phyloP scores from a whole-genome alignment of 2,797 vertebrate species.

The Lacerta viridis region DNA sequence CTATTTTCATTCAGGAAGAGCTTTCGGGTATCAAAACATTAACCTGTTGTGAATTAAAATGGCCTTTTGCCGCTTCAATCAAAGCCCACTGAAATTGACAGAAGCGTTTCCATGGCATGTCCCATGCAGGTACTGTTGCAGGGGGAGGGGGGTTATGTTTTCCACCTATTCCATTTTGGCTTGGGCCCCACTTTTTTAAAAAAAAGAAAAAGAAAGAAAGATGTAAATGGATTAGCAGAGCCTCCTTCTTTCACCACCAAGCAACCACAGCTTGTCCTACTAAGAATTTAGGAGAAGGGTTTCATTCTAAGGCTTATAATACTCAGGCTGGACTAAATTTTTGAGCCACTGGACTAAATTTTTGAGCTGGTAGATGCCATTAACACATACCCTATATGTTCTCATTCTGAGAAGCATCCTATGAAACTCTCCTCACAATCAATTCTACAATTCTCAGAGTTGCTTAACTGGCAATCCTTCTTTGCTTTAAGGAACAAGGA shows the following conservation, averaged over 20 bases:
- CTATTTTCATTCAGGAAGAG: slow-evolving; percentile 4
- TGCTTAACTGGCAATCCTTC: too few relatives aligned
- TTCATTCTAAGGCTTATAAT: neutral
- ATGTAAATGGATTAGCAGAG: neutral
- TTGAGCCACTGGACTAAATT: too few relatives aligned
- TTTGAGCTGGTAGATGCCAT: too few relatives aligned
- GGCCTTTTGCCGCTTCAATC: neutral
- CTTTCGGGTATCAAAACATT: slow-evolving; percentile 1
- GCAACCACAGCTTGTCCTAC: too few relatives aligned
- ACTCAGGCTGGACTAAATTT: neutral
- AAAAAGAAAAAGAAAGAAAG: neutral
- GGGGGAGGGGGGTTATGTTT: too few relatives aligned
- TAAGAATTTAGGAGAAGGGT: neutral
- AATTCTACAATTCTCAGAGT: too few relatives aligned
- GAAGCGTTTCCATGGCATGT: neutral
- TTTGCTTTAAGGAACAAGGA: too few relatives aligned
- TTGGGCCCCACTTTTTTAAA: neutral
- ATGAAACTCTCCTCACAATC: too few relatives aligned
- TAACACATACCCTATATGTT: too few relatives aligned
- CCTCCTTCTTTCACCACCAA: neutral
- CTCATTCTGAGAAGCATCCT: too few relatives aligned
- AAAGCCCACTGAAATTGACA: neutral
- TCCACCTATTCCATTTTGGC: neutral
- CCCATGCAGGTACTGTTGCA: neutral
- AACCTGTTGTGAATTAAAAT: slow-evolving; percentile 23